phyloP scores from a whole-genome alignment of 2,888 invertebrate species.

The Drosophila emarginata region DNA sequence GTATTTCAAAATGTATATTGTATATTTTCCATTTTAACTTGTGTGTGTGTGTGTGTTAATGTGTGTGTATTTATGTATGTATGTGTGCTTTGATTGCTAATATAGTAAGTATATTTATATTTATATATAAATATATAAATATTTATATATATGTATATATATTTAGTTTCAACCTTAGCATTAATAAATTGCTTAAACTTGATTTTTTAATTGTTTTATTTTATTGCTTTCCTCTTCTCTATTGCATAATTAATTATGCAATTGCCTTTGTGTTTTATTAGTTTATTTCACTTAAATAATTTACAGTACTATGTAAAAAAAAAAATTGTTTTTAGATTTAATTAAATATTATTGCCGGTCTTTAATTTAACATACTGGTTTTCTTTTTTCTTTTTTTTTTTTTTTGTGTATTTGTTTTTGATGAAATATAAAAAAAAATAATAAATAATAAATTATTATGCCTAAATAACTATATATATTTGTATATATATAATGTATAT shows the following conservation, averaged over 20 bases:
- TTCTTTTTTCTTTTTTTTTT: constrained; percentile 14
- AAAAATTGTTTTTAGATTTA: constrained; percentile 43
- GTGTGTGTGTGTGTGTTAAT: constrained; percentile 51
- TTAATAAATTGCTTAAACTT: constrained; percentile 73
- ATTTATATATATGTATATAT: constrained; percentile 40
- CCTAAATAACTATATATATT: constrained; percentile 48
- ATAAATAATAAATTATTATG: constrained; percentile 56
- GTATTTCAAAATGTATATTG: constrained; percentile 57
- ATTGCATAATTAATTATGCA: constrained; percentile 18
- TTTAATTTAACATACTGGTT: constrained; percentile 52
- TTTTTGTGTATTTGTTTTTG: not conserved
- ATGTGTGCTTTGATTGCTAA: constrained; percentile 63
- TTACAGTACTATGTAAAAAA: constrained; percentile 70
- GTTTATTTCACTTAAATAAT: constrained; percentile 25
- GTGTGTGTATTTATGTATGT: constrained; percentile 15
- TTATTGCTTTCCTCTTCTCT: constrained; percentile 70
- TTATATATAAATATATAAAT: constrained; percentile 18
- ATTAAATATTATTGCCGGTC: constrained; percentile 74
- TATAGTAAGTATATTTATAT: too few species aligned
- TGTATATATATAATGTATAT: constrained; percentile 32
- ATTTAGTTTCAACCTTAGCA: constrained; percentile 70
- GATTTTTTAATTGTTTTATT: constrained; percentile 48
- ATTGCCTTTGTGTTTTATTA: constrained; percentile 19
- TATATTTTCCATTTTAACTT: constrained; percentile 66
- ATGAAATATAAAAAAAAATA: constrained; percentile 40